A percentile compares a stretch with the other conserved stretches of the same genome.
phyloP scores from a whole-genome alignment of 64 coral and sea anemone species.

The Cladopsammia gracilis region DNA sequence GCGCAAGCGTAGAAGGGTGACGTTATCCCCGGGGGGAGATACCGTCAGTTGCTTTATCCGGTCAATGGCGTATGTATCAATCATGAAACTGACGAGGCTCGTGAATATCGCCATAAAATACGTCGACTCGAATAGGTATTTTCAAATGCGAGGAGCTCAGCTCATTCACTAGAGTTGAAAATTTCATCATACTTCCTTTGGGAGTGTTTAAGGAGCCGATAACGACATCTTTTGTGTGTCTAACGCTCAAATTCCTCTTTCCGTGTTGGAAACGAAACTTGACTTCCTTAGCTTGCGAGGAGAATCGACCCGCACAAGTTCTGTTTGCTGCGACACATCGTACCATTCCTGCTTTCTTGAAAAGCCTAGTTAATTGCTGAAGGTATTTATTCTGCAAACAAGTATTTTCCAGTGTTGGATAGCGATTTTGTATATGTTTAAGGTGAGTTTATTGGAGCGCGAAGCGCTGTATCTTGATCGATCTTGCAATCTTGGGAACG shows the following conservation, averaged over 20 bases:
- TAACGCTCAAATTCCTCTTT: constrained; percentile 94
- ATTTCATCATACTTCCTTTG: constrained; percentile 96
- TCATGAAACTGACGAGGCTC: constrained; percentile 43
- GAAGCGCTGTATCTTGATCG: constrained; percentile 8
- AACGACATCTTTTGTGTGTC: constrained; percentile 98
- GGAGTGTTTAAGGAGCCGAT: constrained; percentile 82
- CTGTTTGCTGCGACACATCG: constrained; percentile 28
- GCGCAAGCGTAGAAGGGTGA: constrained; percentile 32
- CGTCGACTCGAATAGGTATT: constrained; percentile 54
- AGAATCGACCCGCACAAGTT: neutral
- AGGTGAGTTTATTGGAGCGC: constrained; percentile 46
- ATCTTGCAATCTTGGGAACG: constrained; percentile 29
- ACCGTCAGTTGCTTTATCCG: constrained; percentile 82
- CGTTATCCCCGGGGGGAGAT: constrained; percentile 83
- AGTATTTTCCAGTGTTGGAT: constrained; percentile 61
- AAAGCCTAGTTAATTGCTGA: constrained; percentile 38
- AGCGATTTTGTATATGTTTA: constrained; percentile 42
- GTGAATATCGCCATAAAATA: constrained; percentile 22
- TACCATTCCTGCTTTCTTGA: constrained; percentile 38
- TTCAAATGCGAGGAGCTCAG: constrained; percentile 50
- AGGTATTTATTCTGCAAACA: constrained; percentile 38
- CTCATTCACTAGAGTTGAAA: constrained; percentile 74
- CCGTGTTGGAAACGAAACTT: constrained; percentile 73
- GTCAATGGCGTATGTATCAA: constrained; percentile 75
- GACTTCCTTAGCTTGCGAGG: constrained; percentile 80